phyloP scores from a whole-genome alignment of 1,140 invertebrate genomes.

The Lethocerus indicus region DNA sequence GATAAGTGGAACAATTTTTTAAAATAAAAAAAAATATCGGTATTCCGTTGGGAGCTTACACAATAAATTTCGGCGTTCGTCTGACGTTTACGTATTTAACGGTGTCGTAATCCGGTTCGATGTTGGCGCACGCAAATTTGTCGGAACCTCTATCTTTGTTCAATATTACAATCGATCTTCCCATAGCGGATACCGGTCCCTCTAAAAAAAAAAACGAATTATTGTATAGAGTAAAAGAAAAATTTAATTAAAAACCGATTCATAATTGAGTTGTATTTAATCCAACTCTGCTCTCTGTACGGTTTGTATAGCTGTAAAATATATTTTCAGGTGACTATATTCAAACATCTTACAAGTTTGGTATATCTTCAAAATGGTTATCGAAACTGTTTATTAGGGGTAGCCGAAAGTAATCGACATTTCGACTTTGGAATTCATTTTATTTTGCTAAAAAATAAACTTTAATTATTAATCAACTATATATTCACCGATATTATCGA shows the following conservation, averaged over 20 bases:
- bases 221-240: background rate
- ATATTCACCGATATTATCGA: no score
- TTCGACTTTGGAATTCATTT: no score
- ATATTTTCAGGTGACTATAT: no score
- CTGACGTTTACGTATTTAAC: slow-evolving; percentile 78
- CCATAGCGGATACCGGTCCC: slow-evolving; percentile 54
- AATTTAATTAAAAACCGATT: background rate
- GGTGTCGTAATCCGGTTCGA: slow-evolving; percentile 77
- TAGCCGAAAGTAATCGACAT: no score
- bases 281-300: no score
- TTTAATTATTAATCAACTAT: no score
- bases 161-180: slow-evolving; percentile 72
- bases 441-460: no score
- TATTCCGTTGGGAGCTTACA: slow-evolving; percentile 42
- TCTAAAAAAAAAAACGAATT: slow-evolving; percentile 25
- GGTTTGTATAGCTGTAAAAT: no score
- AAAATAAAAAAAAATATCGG: background rate
- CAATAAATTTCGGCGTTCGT: slow-evolving; percentile 69
- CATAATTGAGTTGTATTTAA: no score
- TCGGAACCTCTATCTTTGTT: slow-evolving; percentile 49
- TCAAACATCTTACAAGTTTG: no score
- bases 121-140: slow-evolving; percentile 77
- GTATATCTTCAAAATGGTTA: no score
- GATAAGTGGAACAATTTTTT: background rate
- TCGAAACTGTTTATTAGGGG: no score